Conservation (phyloP, 2,888 invertebrate species). For the Steinernema scapterisci region DNA sequence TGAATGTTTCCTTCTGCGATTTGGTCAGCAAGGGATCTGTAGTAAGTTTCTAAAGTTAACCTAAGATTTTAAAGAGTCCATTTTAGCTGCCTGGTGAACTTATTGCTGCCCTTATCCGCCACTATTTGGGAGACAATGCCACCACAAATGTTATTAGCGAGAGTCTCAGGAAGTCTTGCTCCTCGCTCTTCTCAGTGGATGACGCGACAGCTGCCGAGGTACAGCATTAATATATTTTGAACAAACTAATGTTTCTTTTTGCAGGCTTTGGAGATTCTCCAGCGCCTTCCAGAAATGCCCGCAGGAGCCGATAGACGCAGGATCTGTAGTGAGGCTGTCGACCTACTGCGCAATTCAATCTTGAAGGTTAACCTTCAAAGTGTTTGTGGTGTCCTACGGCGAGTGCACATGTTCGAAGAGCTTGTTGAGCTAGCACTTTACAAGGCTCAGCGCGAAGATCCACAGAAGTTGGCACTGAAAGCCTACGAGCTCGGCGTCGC, state of each 20-base stretch:
- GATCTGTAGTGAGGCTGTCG: constrained; percentile 49
- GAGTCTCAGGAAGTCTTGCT: constrained; percentile 86
- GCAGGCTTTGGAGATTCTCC: constrained; percentile 50
- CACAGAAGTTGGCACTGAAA: constrained; percentile 83
- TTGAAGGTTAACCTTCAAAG: constrained; percentile 50
- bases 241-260: neutral
- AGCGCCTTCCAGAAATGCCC: constrained; percentile 45
- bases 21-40: constrained; percentile 45
- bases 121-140: constrained; percentile 90
- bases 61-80: constrained; percentile 19
- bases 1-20: constrained; percentile 43
- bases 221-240: neutral
- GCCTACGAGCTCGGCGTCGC: constrained; percentile 73
- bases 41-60: neutral
- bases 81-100: constrained; percentile 73
- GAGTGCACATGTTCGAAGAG: constrained; percentile 72
- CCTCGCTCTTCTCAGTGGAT: constrained; percentile 88
- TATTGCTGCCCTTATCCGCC: constrained; percentile 83
- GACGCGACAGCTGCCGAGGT: constrained; percentile 95
- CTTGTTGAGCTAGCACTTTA: constrained; percentile 85
- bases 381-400: constrained; percentile 44
- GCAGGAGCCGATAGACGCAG: constrained; percentile 41
- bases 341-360: constrained; percentile 53
- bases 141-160: constrained; percentile 88
- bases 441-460: constrained; percentile 85